Evolutionary conservation across 2,797 vertebrate species (phyloP).

Genomic region (Mustela erminea): DNA sequence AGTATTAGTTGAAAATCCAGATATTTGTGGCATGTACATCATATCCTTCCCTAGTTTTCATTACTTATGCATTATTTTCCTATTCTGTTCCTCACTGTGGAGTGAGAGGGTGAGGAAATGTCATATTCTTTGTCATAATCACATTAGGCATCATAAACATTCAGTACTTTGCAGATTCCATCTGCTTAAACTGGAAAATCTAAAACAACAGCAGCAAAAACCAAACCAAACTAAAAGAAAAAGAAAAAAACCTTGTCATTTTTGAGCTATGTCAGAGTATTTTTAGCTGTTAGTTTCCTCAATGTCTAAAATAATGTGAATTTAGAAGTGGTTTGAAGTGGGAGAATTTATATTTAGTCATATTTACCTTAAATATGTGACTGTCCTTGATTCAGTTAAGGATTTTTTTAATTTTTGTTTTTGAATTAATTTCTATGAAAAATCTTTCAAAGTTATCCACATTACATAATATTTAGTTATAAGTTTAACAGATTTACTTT

Average conservation of each 20-base stretch:
- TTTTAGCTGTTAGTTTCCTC: not conserved
- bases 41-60: not conserved
- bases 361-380: not conserved
- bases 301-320: conserved; percentile 28
- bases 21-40: not conserved
- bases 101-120: not conserved
- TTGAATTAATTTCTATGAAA: conserved; percentile 21
- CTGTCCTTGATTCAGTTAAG: not conserved
- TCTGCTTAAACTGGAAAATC: not conserved
- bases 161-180: not conserved
- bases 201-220: not conserved
- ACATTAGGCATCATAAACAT: not conserved
- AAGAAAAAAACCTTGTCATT: not conserved
- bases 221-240: not conserved
- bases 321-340: conserved; percentile 38
- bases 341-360: not conserved
- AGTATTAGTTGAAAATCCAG: not conserved
- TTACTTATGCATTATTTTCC: not conserved
- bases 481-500: not conserved
- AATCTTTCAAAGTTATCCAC: not conserved
- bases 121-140: not conserved
- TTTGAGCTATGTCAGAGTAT: not conserved
- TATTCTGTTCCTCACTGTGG: not conserved
- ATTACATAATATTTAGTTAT: not conserved
- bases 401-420: not conserved